Evolutionary conservation across 92 coral and sea anemone genomes (phyloP).

Genomic region (Heliopora coerulea): DNA sequence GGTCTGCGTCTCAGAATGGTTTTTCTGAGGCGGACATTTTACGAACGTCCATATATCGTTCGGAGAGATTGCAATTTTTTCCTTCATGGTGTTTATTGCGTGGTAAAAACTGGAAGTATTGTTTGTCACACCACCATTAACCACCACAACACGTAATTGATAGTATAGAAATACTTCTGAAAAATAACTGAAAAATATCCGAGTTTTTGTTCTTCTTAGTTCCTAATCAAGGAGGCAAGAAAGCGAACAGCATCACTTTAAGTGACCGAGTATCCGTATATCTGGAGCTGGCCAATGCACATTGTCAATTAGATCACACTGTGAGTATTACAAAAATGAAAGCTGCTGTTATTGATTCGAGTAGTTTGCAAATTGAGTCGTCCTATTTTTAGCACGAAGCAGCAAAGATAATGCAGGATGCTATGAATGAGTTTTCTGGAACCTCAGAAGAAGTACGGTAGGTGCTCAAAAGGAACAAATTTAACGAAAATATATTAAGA

Average conservation of each 20-base stretch:
- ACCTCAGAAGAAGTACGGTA: conserved; percentile 95
- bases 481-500: too few species aligned
- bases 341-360: too few species aligned
- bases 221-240: conserved; percentile 57
- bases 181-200: too few species aligned
- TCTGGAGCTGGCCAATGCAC: conserved; percentile 91
- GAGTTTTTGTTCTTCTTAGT: conserved; percentile 6
- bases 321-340: conserved; percentile 50
- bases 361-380: background rate
- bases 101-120: too few species aligned
- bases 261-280: conserved; percentile 94
- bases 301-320: conserved; percentile 79
- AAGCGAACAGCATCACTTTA: conserved; percentile 58
- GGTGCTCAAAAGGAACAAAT: too few species aligned
- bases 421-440: conserved; percentile 85
- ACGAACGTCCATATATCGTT: too few species aligned
- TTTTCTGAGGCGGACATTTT: too few species aligned
- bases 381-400: conserved; percentile 80
- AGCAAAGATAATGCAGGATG: conserved; percentile 96
- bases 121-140: background rate
- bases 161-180: too few species aligned
- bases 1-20: too few species aligned
- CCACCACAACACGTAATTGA: too few species aligned
- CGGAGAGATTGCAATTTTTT: too few species aligned
- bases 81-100: too few species aligned